Percentiles rank a stretch among this genome's conserved stretches.
phyloP scores from a whole-genome alignment of 2,797 vertebrate species.

The Tragopan temminckii region DNA sequence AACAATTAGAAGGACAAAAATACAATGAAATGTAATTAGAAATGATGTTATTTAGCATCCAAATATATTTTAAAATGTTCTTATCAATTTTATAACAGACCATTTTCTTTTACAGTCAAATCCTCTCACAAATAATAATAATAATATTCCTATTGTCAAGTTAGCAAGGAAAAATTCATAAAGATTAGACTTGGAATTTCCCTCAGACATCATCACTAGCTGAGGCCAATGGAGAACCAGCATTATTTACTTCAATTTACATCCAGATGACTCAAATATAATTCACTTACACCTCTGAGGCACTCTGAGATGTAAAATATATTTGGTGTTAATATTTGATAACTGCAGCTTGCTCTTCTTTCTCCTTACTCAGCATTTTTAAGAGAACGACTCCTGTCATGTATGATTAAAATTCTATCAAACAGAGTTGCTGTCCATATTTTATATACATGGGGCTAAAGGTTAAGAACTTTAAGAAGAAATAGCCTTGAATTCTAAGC shows the following conservation, averaged over 20 bases:
- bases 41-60: background rate
- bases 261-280: background rate
- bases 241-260: background rate
- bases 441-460: background rate
- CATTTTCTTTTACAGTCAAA: background rate
- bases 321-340: background rate
- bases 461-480: background rate
- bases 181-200: background rate
- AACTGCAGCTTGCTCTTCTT: background rate
- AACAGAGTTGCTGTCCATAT: background rate
- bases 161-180: background rate
- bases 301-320: background rate
- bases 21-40: background rate
- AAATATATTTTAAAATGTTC: background rate
- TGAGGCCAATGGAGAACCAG: background rate
- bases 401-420: background rate
- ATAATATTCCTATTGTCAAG: background rate
- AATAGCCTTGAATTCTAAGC: background rate
- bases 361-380: background rate
- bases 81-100: background rate
- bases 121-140: background rate
- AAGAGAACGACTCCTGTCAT: background rate
- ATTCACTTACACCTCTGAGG: background rate
- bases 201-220: background rate
- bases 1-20: background rate